phyloP scores from a whole-genome alignment of 2,888 invertebrate species.

The Dusona sp. region DNA sequence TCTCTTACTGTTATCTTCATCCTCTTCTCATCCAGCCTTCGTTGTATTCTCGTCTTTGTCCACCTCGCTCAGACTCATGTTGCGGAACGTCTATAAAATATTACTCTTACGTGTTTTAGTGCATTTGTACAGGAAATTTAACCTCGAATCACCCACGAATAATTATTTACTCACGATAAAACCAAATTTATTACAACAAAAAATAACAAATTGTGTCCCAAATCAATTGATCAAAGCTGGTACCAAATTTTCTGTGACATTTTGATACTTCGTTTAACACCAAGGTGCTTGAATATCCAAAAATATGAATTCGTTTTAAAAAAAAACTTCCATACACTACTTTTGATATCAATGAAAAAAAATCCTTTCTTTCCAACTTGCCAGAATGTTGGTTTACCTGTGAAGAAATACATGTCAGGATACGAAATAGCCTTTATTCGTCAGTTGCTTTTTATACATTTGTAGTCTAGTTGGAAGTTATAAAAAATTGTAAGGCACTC shows the following conservation, averaged over 20 bases:
- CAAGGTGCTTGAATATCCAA: not conserved
- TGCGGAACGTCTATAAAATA: slow-evolving; percentile 44
- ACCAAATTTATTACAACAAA: not conserved
- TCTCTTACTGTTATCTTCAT: slow-evolving; percentile 49
- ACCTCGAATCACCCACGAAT: not conserved
- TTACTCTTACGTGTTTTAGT: slow-evolving; percentile 18
- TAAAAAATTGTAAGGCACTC: not conserved
- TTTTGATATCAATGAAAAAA: too few species aligned
- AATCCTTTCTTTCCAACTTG: too few species aligned
- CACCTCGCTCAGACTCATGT: slow-evolving; percentile 28
- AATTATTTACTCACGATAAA: not conserved
- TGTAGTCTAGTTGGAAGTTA: not conserved
- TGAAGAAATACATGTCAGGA: not conserved
- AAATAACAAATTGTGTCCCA: not conserved
- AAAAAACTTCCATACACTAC: not conserved
- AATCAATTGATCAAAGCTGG: not conserved
- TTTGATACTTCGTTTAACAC: not conserved
- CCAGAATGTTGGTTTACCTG: too few species aligned
- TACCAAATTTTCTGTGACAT: not conserved
- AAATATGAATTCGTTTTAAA: not conserved
- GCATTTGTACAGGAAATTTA: not conserved
- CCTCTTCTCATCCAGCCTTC: slow-evolving; percentile 40
- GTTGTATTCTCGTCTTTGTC: slow-evolving; percentile 50
- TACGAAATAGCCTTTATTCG: not conserved
- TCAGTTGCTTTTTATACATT: not conserved